Evolutionary conservation across 2,888 invertebrate species (phyloP).

Genomic region (Eretmocerus hayati): DNA sequence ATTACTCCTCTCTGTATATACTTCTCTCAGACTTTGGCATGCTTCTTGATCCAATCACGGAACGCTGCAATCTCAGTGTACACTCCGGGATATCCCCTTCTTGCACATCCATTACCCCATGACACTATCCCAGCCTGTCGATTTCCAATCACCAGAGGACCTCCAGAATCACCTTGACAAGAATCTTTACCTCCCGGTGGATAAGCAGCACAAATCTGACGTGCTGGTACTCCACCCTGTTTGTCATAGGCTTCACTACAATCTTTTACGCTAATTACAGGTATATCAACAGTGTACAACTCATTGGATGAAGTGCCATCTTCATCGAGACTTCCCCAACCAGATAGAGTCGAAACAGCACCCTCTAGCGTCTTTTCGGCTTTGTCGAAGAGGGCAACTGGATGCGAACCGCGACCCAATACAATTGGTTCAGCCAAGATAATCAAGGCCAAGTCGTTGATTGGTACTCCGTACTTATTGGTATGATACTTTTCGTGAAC

Average conservation of each 20-base stretch:
- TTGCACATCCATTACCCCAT: slow-evolving; percentile 54
- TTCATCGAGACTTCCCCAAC: slow-evolving; percentile 1
- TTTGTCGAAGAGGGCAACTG: slow-evolving; percentile 6
- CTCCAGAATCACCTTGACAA: slow-evolving; percentile 38
- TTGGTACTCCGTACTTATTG: neutral
- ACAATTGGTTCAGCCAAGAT: slow-evolving; percentile 8
- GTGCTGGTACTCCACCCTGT: slow-evolving; percentile 41
- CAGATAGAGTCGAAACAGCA: neutral
- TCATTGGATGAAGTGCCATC: slow-evolving; percentile 19
- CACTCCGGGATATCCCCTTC: slow-evolving; percentile 45
- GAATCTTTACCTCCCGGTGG: slow-evolving; percentile 49
- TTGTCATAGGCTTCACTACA: slow-evolving; percentile 32
- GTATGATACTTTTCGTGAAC: neutral
- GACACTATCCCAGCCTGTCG: too few species aligned
- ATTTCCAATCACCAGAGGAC: slow-evolving; percentile 31
- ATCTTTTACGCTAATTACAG: neutral
- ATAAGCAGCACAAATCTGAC: slow-evolving; percentile 54
- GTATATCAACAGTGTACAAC: neutral
- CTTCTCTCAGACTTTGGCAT: slow-evolving; percentile 1
- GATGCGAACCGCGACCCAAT: slow-evolving; percentile 3
- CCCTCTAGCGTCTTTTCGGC: neutral
- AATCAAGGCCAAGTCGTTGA: slow-evolving; percentile 14
- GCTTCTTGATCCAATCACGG: slow-evolving; percentile 37
- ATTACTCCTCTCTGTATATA: neutral
- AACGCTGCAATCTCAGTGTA: slow-evolving; percentile 50